Conservation (phyloP, 1,140 invertebrate species). For the Drosophila triauraria region DNA sequence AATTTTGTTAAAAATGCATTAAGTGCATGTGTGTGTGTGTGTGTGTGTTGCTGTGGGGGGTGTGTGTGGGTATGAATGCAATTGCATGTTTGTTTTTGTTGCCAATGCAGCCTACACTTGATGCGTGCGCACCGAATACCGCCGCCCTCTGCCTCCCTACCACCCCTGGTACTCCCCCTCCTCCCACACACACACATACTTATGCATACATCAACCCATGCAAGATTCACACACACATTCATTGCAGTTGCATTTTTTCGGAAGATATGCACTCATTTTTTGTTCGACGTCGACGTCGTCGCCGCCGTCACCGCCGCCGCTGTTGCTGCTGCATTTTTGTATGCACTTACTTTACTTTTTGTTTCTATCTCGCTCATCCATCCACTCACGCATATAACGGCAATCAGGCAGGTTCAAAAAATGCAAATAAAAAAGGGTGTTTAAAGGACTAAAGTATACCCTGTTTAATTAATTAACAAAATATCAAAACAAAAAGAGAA, state of each 20-base stretch:
- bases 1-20: constrained; percentile 83
- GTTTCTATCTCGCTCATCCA: constrained; percentile 80
- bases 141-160: constrained; percentile 25
- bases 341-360: constrained; percentile 60
- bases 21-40: constrained; percentile 62
- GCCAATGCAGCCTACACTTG: constrained; percentile 77
- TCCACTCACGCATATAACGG: constrained; percentile 75
- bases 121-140: constrained; percentile 72
- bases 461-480: neutral
- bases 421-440: neutral
- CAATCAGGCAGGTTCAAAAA: constrained; percentile 56
- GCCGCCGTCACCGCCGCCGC: constrained; percentile 34
- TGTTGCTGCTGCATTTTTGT: constrained; percentile 51
- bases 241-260: constrained; percentile 81
- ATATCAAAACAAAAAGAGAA: neutral
- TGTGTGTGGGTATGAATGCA: constrained; percentile 73
- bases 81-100: constrained; percentile 83
- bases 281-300: constrained; percentile 48
- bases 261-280: constrained; percentile 83
- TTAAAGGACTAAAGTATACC: constrained; percentile 20
- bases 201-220: constrained; percentile 43
- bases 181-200: constrained; percentile 22
- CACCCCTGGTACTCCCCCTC: constrained; percentile 15
- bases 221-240: constrained; percentile 30
- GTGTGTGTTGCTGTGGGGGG: constrained; percentile 16